phyloP scores from a whole-genome alignment of 1,140 invertebrate species.

The Himalopsyche phryganea region DNA sequence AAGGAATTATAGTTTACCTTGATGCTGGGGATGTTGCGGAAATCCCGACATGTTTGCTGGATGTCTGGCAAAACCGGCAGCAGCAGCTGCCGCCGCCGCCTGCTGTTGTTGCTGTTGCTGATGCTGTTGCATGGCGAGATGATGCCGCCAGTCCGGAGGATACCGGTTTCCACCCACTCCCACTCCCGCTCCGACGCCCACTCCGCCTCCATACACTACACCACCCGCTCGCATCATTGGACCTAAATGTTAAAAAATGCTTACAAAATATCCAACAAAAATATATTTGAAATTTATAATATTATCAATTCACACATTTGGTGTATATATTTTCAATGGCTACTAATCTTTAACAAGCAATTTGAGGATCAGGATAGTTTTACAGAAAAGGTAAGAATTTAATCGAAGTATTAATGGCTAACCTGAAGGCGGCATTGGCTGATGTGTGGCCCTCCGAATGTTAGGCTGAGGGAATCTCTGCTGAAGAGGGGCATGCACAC shows the following conservation, averaged over 20 bases:
- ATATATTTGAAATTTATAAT: neutral
- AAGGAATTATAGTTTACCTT: conserved; percentile 19
- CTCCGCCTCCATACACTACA: conserved; percentile 45
- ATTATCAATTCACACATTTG: no score
- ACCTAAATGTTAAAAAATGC: no score
- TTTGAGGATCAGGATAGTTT: no score
- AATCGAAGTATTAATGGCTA: no score
- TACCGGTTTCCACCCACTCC: conserved; percentile 55
- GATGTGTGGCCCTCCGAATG: conserved; percentile 61
- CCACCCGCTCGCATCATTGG: conserved; percentile 62
- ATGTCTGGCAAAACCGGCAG: conserved; percentile 30
- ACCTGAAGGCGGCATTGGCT: conserved; percentile 67
- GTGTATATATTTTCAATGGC: no score
- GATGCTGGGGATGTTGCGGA: conserved; percentile 18
- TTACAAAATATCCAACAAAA: neutral
- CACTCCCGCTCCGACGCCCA: conserved; percentile 52
- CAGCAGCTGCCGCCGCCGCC: conserved; percentile 59
- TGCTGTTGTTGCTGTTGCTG: conserved; percentile 63
- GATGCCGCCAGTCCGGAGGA: conserved; percentile 67
- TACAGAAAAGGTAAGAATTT: no score
- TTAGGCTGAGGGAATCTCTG: conserved; percentile 45
- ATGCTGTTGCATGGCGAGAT: conserved; percentile 67
- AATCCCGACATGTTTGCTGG: conserved; percentile 34
- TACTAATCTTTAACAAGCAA: no score
- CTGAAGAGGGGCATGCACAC: conserved; percentile 54